Evolutionary conservation across 2,888 invertebrate species (phyloP), one percentile per base, ranked within the genome.

Genomic region (Ferrisia virgata): DNA sequence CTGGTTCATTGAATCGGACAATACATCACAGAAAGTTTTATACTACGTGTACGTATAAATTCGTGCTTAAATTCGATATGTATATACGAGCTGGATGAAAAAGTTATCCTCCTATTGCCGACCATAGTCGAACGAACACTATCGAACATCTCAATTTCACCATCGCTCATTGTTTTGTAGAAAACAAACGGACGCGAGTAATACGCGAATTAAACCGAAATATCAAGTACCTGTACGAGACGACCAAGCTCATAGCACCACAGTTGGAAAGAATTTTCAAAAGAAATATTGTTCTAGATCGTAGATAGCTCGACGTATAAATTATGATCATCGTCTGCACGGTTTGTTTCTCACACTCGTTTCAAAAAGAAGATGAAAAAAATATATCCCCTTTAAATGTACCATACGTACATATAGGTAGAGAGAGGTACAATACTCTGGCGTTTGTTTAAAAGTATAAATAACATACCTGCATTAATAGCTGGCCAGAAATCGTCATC

Each of bases 401-500:
- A 64, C 13, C n/a, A n/a, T n/a, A n/a, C n/a, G n/a, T n/a, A n/a
- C n/a, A n/a, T n/a, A n/a, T n/a, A n/a, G n/a, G n/a, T n/a, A n/a
- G n/a, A n/a, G n/a, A n/a, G n/a, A 79, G 36, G 40, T 40, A 79
- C n/a, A 79, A 79, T 72, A 72, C 31, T 72, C n/a, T 3, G 6
- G 72, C 58, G 28, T 64, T 64, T 64, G 58, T 72, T 72, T 40
- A 40, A 79, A 79, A 79, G 25, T 25, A 79, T 43, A 47, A 80
- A 80, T 47, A 43, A 83, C 83, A 33, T 83, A 83, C 83, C 83
- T 47, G 83, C 83, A 76, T 83, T 83, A 76, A 83, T 83, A 40
- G 83, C 39, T 15, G 83, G 83, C 83, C 83, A 83, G 72, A 83
- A 83, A 83, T 69, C 72, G 72, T 83, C 83, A 28, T 83, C 83